A percentile compares a stretch with the other conserved stretches of the same genome.
Conservation (phyloP, 2,888 invertebrate genomes). For the Nysson spinosus region DNA sequence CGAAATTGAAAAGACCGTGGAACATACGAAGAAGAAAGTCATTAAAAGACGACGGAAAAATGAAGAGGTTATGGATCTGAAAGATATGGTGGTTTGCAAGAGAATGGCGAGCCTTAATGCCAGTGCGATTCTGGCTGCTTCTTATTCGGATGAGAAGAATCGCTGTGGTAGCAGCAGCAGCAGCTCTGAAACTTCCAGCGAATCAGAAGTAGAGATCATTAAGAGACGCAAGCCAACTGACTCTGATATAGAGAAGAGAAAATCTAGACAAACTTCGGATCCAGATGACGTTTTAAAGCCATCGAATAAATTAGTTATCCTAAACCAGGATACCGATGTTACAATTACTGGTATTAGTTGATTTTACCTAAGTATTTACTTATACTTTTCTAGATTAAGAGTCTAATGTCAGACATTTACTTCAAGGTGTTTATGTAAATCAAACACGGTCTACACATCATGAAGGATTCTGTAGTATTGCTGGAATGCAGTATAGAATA, state of each 20-base stretch:
- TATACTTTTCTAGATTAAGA: constrained; percentile 11
- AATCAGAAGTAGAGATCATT: constrained; percentile 76
- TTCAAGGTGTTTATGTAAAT: constrained; percentile 85
- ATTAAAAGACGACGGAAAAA: constrained; percentile 71
- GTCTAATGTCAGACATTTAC: too few species aligned
- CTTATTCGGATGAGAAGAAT: constrained; percentile 86
- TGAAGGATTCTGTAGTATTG: constrained; percentile 90
- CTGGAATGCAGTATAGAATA: constrained; percentile 91
- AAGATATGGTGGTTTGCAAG: constrained; percentile 92
- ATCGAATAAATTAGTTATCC: constrained; percentile 83
- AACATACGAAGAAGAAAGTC: constrained; percentile 70
- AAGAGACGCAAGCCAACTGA: constrained; percentile 72
- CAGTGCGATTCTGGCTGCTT: constrained; percentile 92
- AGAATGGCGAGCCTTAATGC: constrained; percentile 95
- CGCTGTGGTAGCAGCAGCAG: constrained; percentile 80
- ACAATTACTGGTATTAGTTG: constrained; percentile 87
- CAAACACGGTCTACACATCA: constrained; percentile 86
- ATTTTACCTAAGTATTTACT: not conserved
- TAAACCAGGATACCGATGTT: constrained; percentile 91
- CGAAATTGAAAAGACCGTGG: constrained; percentile 66
- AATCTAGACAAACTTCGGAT: constrained; percentile 65
- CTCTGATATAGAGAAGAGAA: constrained; percentile 71
- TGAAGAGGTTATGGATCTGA: constrained; percentile 85
- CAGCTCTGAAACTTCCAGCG: constrained; percentile 79
- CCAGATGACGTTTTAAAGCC: constrained; percentile 73